Evolutionary conservation across 2,888 invertebrate genomes (phyloP).

Genomic region (Rhaphigaster nebulosa): DNA sequence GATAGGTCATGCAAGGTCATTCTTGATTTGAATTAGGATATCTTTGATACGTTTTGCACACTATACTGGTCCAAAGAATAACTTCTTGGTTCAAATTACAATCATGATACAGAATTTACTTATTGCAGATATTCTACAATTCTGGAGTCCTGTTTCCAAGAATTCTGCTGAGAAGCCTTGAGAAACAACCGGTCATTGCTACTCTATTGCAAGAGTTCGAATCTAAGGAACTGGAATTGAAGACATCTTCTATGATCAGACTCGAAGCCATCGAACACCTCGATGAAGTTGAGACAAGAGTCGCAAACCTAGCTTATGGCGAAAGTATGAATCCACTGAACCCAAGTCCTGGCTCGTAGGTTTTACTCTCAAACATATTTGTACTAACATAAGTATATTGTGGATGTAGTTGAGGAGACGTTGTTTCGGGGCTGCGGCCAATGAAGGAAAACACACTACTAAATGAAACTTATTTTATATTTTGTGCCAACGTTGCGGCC

Average conservation of each 20-base stretch:
- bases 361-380: slow-evolving; percentile 4
- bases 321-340: slow-evolving; percentile 58
- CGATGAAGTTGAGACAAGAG: slow-evolving; percentile 64
- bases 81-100: background rate
- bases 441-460: no score
- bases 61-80: no score
- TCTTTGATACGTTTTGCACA: no score
- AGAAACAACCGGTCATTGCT: slow-evolving; percentile 64
- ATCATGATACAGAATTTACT: background rate
- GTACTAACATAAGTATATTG: no score
- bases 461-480: no score
- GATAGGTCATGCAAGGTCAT: no score
- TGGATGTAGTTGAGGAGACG: no score
- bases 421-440: background rate
- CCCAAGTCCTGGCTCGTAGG: slow-evolving; percentile 44
- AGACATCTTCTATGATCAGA: slow-evolving; percentile 50
- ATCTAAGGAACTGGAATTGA: slow-evolving; percentile 47
- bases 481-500: no score
- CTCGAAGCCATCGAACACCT: slow-evolving; percentile 60
- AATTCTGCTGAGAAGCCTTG: slow-evolving; percentile 62
- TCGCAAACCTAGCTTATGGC: slow-evolving; percentile 63
- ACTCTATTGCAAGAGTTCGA: slow-evolving; percentile 64
- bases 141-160: slow-evolving; percentile 64
- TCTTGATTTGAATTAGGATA: no score
- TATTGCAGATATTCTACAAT: slow-evolving; percentile 66